These are phyloP conservation scores for Murina feae DNA, from an alignment of 2,113 vertebrate species.

Conservation along the genomic window DNA sequence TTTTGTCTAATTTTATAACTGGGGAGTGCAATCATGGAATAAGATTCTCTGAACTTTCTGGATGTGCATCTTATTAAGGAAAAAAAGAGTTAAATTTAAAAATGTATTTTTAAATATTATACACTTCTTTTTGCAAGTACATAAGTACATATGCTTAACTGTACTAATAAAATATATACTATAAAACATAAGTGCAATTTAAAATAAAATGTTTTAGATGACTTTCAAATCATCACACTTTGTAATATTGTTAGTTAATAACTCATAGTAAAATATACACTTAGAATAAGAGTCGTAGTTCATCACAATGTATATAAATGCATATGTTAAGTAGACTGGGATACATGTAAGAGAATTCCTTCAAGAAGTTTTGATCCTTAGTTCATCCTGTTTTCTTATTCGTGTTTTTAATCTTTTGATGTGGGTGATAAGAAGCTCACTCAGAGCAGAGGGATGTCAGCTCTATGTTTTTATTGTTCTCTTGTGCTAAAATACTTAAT, in stretches of 20 bases:
- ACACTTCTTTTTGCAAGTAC: background rate
- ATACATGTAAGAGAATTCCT: background rate
- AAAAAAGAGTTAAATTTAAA: background rate
- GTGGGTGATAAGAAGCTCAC: background rate
- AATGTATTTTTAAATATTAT: background rate
- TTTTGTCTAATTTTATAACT: background rate
- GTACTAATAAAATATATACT: background rate
- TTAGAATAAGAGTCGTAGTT: background rate
- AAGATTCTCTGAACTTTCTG: background rate
- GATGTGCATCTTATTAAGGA: background rate
- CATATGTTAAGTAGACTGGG: background rate
- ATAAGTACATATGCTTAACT: background rate
- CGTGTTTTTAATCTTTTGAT: background rate
- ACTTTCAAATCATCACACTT: background rate
- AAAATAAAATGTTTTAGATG: background rate
- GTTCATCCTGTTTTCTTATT: background rate
- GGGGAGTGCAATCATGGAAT: background rate
- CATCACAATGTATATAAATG: background rate
- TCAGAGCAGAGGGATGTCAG: background rate
- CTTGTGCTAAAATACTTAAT: background rate
- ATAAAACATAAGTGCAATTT: background rate
- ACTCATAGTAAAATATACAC: background rate
- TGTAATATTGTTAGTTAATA: background rate
- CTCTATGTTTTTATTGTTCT: background rate
- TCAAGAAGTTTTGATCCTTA: background rate